These are phyloP conservation scores for Drosophila tropicalis DNA, from an alignment of 1,140 invertebrate species.

Conservation along the genomic window DNA sequence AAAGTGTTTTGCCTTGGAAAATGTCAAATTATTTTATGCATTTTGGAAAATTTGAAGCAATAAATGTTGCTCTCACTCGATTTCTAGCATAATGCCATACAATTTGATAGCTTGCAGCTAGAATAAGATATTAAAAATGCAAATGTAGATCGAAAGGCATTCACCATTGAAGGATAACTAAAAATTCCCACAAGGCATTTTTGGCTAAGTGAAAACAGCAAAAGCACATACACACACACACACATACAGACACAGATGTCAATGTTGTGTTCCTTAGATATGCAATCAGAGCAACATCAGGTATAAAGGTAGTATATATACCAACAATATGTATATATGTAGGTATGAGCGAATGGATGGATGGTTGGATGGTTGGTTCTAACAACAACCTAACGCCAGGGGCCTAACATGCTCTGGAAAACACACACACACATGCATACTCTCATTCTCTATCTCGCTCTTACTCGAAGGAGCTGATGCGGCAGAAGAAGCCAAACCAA, in stretches of 20 bases:
- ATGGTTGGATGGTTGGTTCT: slow-evolving; percentile 9
- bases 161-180: slow-evolving; percentile 35
- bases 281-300: slow-evolving; percentile 43
- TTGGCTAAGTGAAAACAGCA: slow-evolving; percentile 47
- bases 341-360: slow-evolving; percentile 14
- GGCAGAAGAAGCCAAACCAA: slow-evolving; percentile 25
- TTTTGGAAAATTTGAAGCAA: not conserved
- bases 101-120: slow-evolving; percentile 19
- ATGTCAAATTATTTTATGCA: not conserved
- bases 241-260: slow-evolving; percentile 5
- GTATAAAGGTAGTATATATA: slow-evolving; percentile 11
- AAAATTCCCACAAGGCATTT: slow-evolving; percentile 48
- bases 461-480: slow-evolving; percentile 19
- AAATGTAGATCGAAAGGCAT: slow-evolving; percentile 54
- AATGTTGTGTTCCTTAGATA: slow-evolving; percentile 45
- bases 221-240: slow-evolving; percentile 17
- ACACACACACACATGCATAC: slow-evolving; percentile 4
- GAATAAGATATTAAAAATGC: slow-evolving; percentile 54
- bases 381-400: slow-evolving; percentile 18
- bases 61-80: not conserved
- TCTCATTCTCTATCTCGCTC: not conserved
- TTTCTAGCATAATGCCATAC: slow-evolving; percentile 30
- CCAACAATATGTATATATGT: slow-evolving; percentile 1
- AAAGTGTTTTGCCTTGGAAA: not conserved
- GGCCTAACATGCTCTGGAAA: slow-evolving; percentile 26